Evolutionary conservation across 2,113 vertebrate species (phyloP).

Genomic region (Argyrosomus japonicus): DNA sequence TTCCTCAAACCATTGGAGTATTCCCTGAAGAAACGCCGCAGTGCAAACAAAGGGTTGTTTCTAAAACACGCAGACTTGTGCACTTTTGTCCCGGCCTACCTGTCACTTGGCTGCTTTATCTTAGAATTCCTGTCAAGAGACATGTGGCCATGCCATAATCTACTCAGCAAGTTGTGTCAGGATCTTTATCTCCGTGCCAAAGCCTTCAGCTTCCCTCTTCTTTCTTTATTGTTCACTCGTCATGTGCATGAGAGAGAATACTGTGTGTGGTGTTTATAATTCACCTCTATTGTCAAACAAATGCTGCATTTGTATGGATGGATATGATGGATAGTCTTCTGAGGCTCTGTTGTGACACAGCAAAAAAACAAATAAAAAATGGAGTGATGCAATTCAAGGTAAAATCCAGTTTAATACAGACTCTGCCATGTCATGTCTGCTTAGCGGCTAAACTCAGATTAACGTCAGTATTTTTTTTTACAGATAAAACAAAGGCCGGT

Average conservation of each 20-base stretch:
- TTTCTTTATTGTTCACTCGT: conserved; percentile 25
- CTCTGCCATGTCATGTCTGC: not conserved
- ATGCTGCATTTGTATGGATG: conserved; percentile 24
- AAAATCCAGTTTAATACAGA: conserved; percentile 1
- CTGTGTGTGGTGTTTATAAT: not conserved
- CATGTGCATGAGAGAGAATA: conserved; percentile 12
- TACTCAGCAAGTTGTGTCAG: conserved; percentile 41
- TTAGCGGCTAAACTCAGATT: not conserved
- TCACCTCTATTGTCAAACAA: conserved; percentile 38
- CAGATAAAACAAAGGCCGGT: not conserved
- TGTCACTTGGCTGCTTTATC: conserved; percentile 32
- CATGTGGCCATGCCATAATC: conserved; percentile 49
- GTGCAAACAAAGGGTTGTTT: conserved; percentile 1
- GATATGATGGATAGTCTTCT: conserved; percentile 35
- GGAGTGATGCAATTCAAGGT: conserved; percentile 28
- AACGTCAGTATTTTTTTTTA: not conserved
- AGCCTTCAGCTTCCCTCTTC: conserved; percentile 9
- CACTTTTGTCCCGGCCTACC: not conserved
- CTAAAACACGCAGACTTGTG: not conserved
- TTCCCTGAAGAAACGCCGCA: not conserved
- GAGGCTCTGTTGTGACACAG: conserved; percentile 42
- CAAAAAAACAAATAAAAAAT: not conserved
- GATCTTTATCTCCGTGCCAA: conserved; percentile 58
- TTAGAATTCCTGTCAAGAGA: conserved; percentile 47
- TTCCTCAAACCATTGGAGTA: not conserved